Evolutionary conservation across 2,888 invertebrate species (phyloP).

Genomic region (Emmelina monodactyla): DNA sequence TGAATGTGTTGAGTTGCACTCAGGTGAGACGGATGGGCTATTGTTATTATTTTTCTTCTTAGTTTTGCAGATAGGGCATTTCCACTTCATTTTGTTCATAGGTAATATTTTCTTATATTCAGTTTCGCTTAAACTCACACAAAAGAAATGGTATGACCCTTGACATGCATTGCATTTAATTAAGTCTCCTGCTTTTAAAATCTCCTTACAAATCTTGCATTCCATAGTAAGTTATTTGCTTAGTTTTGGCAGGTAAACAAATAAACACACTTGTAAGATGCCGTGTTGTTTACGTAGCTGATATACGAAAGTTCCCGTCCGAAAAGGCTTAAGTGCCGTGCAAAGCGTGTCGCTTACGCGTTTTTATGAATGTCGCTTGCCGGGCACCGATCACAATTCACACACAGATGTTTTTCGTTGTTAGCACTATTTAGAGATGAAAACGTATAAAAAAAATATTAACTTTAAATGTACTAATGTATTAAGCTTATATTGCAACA

Average conservation of each 20-base stretch:
- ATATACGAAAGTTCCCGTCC: background rate
- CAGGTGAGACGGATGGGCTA: background rate
- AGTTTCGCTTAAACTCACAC: background rate
- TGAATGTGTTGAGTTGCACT: background rate
- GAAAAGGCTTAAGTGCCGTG: background rate
- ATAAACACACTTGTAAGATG: background rate
- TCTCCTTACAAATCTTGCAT: background rate
- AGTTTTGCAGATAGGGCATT: background rate
- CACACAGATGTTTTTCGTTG: background rate
- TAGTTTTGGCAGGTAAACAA: background rate
- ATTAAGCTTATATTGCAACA: background rate
- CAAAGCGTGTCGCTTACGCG: background rate
- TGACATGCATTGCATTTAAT: background rate
- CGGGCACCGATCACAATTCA: background rate
- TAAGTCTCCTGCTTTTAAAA: background rate
- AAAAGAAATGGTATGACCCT: background rate
- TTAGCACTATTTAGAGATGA: background rate
- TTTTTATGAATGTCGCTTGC: background rate
- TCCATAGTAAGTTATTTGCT: background rate
- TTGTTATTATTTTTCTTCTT: background rate
- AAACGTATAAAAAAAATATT: background rate
- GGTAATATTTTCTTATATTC: background rate
- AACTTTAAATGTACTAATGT: background rate
- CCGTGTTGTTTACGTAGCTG: background rate
- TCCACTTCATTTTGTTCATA: background rate